Evolutionary conservation across 2,888 invertebrate species (phyloP).

Genomic region (Mythimna albipuncta): DNA sequence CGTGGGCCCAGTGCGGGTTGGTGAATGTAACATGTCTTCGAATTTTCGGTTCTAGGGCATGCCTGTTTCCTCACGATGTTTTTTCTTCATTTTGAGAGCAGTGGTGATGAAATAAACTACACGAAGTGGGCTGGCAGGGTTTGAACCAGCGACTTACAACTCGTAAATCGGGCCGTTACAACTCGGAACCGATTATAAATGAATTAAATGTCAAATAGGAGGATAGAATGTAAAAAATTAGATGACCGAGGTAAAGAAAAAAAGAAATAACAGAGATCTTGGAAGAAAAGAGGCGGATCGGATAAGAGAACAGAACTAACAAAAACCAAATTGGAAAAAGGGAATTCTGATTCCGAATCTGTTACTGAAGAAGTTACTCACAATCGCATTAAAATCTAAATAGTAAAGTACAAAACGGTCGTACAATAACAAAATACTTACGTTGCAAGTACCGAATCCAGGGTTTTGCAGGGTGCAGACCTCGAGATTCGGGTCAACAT

Average conservation of each 20-base stretch:
- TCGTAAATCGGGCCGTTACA: too few relatives aligned
- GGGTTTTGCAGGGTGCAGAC: conserved; percentile 74
- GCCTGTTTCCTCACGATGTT: too few relatives aligned
- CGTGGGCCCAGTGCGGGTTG: too few relatives aligned
- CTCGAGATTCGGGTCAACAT: conserved; percentile 75
- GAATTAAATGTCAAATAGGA: too few relatives aligned
- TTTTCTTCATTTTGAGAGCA: too few relatives aligned
- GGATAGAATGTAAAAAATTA: background rate
- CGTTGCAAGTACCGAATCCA: conserved; percentile 77
- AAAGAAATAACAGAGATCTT: background rate
- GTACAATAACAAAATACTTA: conserved; percentile 60
- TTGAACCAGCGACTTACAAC: too few relatives aligned
- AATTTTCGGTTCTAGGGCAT: too few relatives aligned
- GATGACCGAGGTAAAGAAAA: background rate
- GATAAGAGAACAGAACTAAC: background rate
- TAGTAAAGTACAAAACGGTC: background rate
- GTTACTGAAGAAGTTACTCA: too few relatives aligned
- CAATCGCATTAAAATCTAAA: conserved; percentile 10
- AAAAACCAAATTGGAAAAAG: background rate
- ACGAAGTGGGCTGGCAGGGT: too few relatives aligned
- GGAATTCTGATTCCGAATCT: too few relatives aligned
- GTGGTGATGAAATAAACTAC: too few relatives aligned
- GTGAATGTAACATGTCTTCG: too few relatives aligned
- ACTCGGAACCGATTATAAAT: background rate
- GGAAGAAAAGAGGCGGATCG: background rate